These are phyloP conservation scores for Ectemnius cavifrons DNA, from an alignment of 2,888 invertebrate species.

Conservation along the genomic window DNA sequence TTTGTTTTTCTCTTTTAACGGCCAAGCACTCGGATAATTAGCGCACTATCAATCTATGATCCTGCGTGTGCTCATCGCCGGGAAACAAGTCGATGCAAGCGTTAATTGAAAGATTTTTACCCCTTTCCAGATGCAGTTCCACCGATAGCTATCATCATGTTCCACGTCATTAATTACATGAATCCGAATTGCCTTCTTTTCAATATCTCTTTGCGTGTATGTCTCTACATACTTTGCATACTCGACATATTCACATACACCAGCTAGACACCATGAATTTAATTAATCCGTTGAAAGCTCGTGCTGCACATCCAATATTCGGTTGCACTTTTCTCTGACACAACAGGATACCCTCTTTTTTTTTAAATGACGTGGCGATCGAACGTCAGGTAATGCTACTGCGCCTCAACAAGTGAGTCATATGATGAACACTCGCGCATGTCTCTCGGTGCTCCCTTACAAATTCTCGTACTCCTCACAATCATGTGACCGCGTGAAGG, in stretches of 20 bases:
- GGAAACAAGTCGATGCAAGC: not conserved
- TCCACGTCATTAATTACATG: conserved; percentile 7
- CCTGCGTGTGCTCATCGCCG: too few species aligned
- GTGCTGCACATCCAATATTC: too few species aligned
- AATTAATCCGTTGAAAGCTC: too few species aligned
- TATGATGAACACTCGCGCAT: conserved; percentile 50
- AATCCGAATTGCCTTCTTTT: not conserved
- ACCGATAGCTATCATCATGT: not conserved
- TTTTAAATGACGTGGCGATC: too few species aligned
- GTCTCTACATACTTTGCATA: too few species aligned
- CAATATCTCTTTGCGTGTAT: too few species aligned
- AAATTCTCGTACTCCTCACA: conserved; percentile 51
- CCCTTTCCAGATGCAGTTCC: not conserved
- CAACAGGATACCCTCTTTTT: too few species aligned
- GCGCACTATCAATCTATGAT: conserved; percentile 9
- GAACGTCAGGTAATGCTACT: not conserved
- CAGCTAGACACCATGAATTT: too few species aligned
- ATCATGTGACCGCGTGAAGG: conserved; percentile 52
- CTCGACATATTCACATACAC: too few species aligned
- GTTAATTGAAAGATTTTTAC: conserved; percentile 3
- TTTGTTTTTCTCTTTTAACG: conserved; percentile 23
- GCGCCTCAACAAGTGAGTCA: conserved; percentile 47
- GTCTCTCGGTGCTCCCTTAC: conserved; percentile 43
- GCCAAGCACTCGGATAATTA: conserved; percentile 13
- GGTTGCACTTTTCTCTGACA: too few species aligned